Evolutionary conservation across 2,888 invertebrate genomes (phyloP), one percentile per base, ranked within the genome.

Genomic region (Leptopilina drosophilae): DNA sequence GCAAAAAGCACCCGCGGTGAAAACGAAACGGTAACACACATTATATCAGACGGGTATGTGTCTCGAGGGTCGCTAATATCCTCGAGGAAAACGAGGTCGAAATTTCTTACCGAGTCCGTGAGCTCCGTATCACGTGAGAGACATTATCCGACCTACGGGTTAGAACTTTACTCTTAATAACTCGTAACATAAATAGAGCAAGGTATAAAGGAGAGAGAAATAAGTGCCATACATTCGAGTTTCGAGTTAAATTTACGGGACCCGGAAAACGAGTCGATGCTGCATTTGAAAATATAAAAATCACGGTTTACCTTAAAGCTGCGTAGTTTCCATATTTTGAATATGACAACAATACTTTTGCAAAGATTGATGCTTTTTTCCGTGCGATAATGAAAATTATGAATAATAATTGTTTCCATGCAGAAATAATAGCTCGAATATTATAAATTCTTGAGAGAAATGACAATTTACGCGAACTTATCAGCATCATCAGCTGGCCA

Each of bases 111-210:
- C 79, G 80, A 78, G 64, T 20, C 59, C 64, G 69, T 59, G 65
- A 64, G 64, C n/a, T 73, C 73, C 81, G 77, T 80, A 78, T 82
- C 80, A 80, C 80, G 79, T 77, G 80, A 83, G 80, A 83, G 12
- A 77, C 78, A 81, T 84, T 84, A 81, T 82, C 82, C 83, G 78
- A 67, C 83, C 78, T 84, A 83, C 84, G 83, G 81, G 82, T 79
- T 81, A 83, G 83, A 85, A 85, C 85, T 85, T 85, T 85, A 81
- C 82, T 85, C 86, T 87, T 86, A 86, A 86, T 87, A 87, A 87
- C 85, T 82, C 87, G 82, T 82, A 85, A 84, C 86, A 85, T 86
- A 86, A 87, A 86, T 86, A 87, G 84, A 80, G 49, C 11, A 81
- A 73, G 64, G 33, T 33, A 33, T 33, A 33, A 73, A 15, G 73